Conservation (phyloP, 2,888 invertebrate genomes). For the Lasioglossum figueresi region DNA sequence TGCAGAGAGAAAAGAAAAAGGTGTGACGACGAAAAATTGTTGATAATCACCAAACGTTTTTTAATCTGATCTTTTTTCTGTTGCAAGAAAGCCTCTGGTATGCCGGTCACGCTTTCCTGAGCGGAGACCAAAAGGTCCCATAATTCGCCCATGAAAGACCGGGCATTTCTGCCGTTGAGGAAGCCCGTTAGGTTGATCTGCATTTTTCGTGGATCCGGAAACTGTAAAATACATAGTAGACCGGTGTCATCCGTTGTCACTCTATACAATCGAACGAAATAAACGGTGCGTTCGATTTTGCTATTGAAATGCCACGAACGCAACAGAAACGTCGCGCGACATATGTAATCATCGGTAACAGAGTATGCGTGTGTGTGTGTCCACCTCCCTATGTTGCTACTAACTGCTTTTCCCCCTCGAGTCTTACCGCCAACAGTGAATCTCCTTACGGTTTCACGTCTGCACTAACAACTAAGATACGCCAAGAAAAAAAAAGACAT, state of each 20-base stretch:
- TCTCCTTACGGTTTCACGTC: conserved; percentile 53
- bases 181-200: conserved; percentile 99
- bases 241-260: conserved; percentile 33
- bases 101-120: conserved; percentile 97
- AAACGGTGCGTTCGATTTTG: not conserved
- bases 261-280: not conserved
- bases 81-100: conserved; percentile 97
- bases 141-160: conserved; percentile 98
- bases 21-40: conserved; percentile 19
- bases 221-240: conserved; percentile 86
- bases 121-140: conserved; percentile 98
- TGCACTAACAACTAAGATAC: conserved; percentile 59
- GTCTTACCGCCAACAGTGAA: conserved; percentile 75
- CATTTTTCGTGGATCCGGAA: conserved; percentile 98
- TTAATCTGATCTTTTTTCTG: conserved; percentile 98
- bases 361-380: conserved; percentile 18
- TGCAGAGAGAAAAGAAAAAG: not conserved
- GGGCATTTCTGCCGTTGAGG: conserved; percentile 98
- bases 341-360: conserved; percentile 15
- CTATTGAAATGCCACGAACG: conserved; percentile 35
- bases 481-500: conserved; percentile 60
- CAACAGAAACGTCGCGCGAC: conserved; percentile 6
- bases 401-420: conserved; percentile 84
- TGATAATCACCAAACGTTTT: conserved; percentile 89
- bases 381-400: conserved; percentile 57